These are phyloP conservation scores for Tipula confusa DNA, from an alignment of 2,888 invertebrate genomes.

Conservation along the genomic window DNA sequence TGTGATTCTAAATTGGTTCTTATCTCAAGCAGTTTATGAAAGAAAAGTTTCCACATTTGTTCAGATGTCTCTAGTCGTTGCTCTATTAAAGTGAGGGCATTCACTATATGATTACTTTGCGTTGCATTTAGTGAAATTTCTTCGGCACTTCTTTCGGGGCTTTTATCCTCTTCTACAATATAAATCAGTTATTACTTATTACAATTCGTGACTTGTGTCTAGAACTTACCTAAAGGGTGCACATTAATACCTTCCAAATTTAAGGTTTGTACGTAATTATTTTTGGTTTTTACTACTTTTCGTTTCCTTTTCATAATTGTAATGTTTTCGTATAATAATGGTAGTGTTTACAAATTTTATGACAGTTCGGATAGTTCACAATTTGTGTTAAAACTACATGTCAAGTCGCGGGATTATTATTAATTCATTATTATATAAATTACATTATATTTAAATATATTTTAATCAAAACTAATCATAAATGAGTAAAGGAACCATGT, in stretches of 20 bases:
- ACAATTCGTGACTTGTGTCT: not conserved
- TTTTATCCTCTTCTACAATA: not conserved
- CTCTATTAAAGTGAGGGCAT: not conserved
- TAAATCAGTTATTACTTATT: not conserved
- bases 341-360: not conserved
- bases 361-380: not conserved
- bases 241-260: not conserved
- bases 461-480: too few species aligned
- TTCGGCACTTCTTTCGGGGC: not conserved
- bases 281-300: not conserved
- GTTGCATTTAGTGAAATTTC: not conserved
- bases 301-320: not conserved
- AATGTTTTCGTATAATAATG: not conserved
- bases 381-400: not conserved
- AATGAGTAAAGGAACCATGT: not conserved
- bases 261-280: not conserved
- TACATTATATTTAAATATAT: not conserved
- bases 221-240: not conserved
- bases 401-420: not conserved
- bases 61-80: not conserved
- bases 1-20: not conserved
- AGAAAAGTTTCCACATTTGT: not conserved
- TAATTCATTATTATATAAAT: not conserved
- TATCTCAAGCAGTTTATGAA: not conserved
- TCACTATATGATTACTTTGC: not conserved